These are phyloP conservation scores for Mystacornis crossleyi DNA, from an alignment of 2,113 vertebrate species.

Conservation along the genomic window DNA sequence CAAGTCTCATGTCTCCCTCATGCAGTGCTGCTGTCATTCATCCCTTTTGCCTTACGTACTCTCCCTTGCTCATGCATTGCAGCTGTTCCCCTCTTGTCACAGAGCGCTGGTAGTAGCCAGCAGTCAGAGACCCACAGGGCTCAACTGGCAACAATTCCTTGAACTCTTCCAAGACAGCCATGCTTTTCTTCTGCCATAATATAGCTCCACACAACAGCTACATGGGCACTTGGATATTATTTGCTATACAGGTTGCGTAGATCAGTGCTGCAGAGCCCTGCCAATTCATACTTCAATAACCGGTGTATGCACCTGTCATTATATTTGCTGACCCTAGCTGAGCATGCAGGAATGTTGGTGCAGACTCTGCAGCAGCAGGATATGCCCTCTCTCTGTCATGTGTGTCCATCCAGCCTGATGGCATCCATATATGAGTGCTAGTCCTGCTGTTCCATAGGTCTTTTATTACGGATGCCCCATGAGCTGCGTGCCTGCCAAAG, in stretches of 20 bases:
- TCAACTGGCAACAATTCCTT: neutral
- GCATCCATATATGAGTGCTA: neutral
- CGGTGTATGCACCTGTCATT: neutral
- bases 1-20: accelerated
- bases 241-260: neutral
- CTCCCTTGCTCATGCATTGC: neutral
- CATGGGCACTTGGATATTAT: neutral
- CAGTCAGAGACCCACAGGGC: neutral
- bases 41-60: neutral
- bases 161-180: neutral
- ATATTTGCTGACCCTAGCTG: neutral
- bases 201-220: neutral
- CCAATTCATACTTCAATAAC: neutral
- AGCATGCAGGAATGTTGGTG: neutral
- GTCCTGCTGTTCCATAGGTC: neutral
- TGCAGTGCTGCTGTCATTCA: neutral
- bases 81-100: neutral
- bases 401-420: neutral
- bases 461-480: neutral
- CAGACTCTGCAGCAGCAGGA: neutral
- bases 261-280: neutral
- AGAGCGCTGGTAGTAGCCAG: neutral
- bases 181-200: neutral
- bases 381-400: neutral
- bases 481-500: neutral